Percentiles rank a stretch among this genome's conserved stretches.
Evolutionary conservation across 2,797 vertebrate genomes (phyloP).

Genomic region (Stomatorhinus walkeri): DNA sequence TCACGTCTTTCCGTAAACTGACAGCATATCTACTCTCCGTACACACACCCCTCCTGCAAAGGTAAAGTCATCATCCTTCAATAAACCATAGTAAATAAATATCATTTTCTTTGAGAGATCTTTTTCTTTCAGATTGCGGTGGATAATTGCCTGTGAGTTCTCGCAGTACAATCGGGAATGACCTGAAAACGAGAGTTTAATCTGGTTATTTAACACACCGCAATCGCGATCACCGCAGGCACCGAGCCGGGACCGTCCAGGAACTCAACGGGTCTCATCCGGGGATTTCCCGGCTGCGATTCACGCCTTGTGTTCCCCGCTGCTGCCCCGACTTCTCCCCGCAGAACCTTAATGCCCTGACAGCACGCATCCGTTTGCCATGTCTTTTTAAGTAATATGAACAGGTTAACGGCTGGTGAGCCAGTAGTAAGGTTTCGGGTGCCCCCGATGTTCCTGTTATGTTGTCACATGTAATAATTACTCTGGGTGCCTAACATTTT

Average conservation of each 20-base stretch:
- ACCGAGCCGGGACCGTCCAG: neutral
- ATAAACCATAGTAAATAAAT: neutral
- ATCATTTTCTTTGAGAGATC: neutral
- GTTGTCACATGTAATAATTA: neutral
- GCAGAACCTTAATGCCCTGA: neutral
- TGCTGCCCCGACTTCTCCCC: neutral
- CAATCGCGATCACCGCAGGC: neutral
- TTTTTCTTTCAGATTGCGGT: neutral
- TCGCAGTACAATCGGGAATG: slow-evolving; percentile 1
- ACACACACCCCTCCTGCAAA: neutral
- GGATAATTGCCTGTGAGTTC: neutral
- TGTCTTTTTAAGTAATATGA: neutral
- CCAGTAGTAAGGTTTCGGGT: neutral
- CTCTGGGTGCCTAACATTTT: neutral
- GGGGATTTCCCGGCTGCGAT: neutral
- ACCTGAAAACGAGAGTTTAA: neutral
- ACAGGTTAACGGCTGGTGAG: neutral
- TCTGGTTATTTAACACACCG: neutral
- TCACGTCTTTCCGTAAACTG: neutral
- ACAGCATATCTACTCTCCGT: neutral
- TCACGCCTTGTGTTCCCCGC: neutral
- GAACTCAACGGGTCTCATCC: neutral
- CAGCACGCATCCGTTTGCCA: neutral
- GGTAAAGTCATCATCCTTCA: neutral
- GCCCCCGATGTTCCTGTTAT: neutral